These are phyloP conservation scores for Limulus polyphemus DNA, from an alignment of 2,888 invertebrate species.

Conservation along the genomic window DNA sequence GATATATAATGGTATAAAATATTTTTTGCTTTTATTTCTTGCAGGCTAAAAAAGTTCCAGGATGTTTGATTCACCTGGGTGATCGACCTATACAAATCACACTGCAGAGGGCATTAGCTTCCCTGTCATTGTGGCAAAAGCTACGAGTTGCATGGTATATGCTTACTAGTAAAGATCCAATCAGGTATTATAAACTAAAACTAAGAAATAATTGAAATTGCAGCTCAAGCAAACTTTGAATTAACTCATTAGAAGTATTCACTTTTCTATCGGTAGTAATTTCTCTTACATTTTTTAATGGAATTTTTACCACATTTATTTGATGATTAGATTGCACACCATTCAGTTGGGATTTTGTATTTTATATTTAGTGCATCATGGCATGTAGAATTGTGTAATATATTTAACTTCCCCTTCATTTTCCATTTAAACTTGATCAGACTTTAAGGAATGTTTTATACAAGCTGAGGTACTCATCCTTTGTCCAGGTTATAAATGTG, in stretches of 20 bases:
- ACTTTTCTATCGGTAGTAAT: no score
- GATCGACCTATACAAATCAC: constrained; percentile 90
- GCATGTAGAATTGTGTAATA: background rate
- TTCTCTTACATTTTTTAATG: no score
- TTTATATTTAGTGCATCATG: background rate
- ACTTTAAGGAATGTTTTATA: no score
- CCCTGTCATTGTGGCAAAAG: constrained; percentile 79
- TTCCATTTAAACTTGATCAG: constrained; percentile 4
- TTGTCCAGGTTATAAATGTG: no score
- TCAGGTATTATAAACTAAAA: constrained; percentile 45
- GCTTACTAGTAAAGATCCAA: constrained; percentile 62
- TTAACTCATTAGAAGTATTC: no score
- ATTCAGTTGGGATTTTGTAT: constrained; percentile 1
- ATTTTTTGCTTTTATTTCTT: constrained; percentile 4
- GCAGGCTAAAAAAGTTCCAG: constrained; percentile 60
- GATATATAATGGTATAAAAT: no score
- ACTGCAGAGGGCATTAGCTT: constrained; percentile 70
- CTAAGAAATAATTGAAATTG: no score
- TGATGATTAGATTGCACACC: background rate
- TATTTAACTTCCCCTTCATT: background rate
- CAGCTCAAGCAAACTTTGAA: no score
- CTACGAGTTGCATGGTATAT: constrained; percentile 72
- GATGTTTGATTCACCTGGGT: constrained; percentile 75
- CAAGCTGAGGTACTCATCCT: no score
- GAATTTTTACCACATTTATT: no score